Base-by-base conservation (phyloP, 2,113 vertebrate species). In the Melospiza georgiana region DNA sequence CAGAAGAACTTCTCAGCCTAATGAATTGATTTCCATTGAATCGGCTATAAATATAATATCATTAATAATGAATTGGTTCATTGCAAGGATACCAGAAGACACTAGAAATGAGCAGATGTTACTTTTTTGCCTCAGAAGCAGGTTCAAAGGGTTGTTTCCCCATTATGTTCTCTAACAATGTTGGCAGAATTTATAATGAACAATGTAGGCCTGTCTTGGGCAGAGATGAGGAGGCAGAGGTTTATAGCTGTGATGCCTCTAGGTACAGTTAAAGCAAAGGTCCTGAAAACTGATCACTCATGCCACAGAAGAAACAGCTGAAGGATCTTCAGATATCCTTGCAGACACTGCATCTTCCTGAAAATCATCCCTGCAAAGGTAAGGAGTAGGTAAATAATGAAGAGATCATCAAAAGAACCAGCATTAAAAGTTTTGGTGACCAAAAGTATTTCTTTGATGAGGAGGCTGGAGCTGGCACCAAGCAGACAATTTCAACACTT, bases 21-120 rank as follows among this genome's bases (percentile, higher is more conserved):
- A 96, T 89, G 44, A 97, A 96, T 54, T 87, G 65, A 90, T 88
- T 96, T 78, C 73, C 73, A 78, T 27, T 84, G 76, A 90, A 88
- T 62, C 88, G 2, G n/a, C 68, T 96, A 94, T 95, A 94, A 95
- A 96, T 96, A 86, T 68, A 80, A 57, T 91, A 66, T n/a, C 4
- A 20, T 92, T 94, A 93, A 92, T 86, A 94, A 96, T 90, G 19
- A 88, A 92, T 54, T 57, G 20, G 12, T 57, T 89, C 85, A 75
- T 88, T 74, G 55, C 83, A 78, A 84, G 33, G 44, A 33, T 84
- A 88, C 16, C 52, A 77, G 57, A 57, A 86, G 92, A 67, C 49
- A 35, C 20, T 59, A 52, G 79, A 88, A 96, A 92, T 57, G 44
- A 91, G 55, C 43, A 86, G 81, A 76, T 75, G 16, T 76, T 87